phyloP scores from a whole-genome alignment of 2,888 invertebrate species.

The Chalcosyrphus nemorum region DNA sequence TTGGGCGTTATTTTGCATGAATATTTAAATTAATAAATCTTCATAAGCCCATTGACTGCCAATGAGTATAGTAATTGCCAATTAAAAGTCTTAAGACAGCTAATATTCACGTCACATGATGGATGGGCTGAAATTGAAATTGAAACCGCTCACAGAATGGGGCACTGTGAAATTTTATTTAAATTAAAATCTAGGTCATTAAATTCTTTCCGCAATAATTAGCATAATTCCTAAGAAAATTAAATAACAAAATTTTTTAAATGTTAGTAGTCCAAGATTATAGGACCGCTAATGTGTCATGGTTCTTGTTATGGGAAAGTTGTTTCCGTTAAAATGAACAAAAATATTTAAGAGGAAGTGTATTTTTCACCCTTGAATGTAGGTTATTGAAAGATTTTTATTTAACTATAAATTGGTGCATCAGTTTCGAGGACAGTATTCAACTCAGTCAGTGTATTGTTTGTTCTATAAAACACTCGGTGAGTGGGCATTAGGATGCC shows the following conservation, averaged over 20 bases:
- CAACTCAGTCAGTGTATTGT: background rate
- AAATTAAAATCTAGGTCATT: background rate
- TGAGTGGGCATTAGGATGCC: background rate
- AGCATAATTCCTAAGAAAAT: background rate
- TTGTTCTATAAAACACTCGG: background rate
- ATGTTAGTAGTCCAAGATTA: background rate
- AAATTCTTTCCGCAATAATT: background rate
- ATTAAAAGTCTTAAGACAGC: background rate
- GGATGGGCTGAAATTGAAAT: background rate
- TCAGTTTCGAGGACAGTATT: background rate
- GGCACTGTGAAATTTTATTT: background rate
- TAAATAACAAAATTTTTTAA: background rate
- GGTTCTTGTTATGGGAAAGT: background rate
- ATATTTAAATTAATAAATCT: background rate
- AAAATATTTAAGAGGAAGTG: background rate
- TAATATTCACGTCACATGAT: background rate
- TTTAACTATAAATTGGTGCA: background rate
- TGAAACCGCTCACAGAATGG: background rate
- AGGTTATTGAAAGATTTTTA: background rate
- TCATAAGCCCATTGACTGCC: background rate
- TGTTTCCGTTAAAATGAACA: background rate
- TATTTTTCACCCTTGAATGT: background rate
- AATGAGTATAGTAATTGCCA: background rate
- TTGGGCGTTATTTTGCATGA: background rate
- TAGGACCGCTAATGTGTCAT: background rate